phyloP scores from a whole-genome alignment of 1,140 invertebrate species.

The Bacillus rossius region DNA sequence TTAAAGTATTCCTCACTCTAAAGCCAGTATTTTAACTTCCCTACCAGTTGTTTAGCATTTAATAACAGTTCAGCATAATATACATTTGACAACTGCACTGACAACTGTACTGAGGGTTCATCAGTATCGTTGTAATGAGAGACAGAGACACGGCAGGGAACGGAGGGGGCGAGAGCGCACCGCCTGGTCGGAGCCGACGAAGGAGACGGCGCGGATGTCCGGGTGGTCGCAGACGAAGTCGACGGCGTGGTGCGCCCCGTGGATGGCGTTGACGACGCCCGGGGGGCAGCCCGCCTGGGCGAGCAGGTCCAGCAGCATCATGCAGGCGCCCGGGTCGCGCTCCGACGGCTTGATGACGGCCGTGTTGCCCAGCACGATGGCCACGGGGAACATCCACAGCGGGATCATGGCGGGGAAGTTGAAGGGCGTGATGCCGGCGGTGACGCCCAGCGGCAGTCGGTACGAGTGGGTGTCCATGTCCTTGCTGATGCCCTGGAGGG shows the following conservation, averaged over 20 bases:
- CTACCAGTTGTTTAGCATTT: not conserved
- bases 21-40: not conserved
- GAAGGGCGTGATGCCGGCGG: conserved; percentile 87
- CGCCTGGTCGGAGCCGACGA: conserved; percentile 95
- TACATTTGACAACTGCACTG: not conserved
- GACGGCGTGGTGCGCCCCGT: conserved; percentile 89
- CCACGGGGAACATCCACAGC: conserved; percentile 67
- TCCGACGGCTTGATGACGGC: conserved; percentile 85
- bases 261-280: conserved; percentile 94
- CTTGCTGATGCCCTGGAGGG: conserved; percentile 82
- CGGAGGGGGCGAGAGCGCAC: too few relatives aligned
- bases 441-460: conserved; percentile 83
- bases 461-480: conserved; percentile 93
- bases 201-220: conserved; percentile 95
- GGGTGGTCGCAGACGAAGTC: conserved; percentile 97
- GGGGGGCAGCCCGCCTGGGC: conserved; percentile 89
- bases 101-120: not conserved
- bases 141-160: too few relatives aligned
- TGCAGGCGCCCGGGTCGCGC: conserved; percentile 92
- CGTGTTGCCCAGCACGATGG: conserved; percentile 45
- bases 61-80: not conserved
- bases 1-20: not conserved
- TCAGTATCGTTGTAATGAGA: too few relatives aligned
- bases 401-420: conserved; percentile 99
- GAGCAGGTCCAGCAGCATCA: conserved; percentile 88